Conservation (phyloP, 2,888 invertebrate species). For the Anagyrus pseudococci region DNA sequence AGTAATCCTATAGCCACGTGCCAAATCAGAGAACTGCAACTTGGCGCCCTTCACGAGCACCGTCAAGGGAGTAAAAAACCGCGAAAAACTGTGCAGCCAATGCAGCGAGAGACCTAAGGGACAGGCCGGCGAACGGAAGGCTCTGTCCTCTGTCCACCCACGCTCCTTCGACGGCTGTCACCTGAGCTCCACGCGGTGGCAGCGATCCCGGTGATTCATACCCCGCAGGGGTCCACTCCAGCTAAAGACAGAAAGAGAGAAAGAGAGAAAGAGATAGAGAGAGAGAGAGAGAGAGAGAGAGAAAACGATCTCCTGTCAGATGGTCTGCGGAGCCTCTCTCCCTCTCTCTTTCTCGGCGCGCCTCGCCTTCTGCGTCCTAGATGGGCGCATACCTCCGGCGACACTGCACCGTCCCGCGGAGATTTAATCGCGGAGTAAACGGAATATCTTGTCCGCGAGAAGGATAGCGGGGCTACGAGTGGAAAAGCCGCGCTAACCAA, state of each 20-base stretch:
- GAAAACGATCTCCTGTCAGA: too few relatives aligned
- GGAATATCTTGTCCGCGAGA: constrained; percentile 16
- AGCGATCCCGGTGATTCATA: constrained; percentile 56
- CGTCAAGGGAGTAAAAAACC: too few relatives aligned
- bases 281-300: too few relatives aligned
- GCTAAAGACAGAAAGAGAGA: too few relatives aligned
- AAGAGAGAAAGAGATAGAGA: too few relatives aligned
- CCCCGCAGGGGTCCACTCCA: constrained; percentile 50
- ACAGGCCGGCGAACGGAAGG: background rate
- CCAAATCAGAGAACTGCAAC: too few relatives aligned
- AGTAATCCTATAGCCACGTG: too few relatives aligned
- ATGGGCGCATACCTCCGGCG: constrained; percentile 41
- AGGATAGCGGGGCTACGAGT: too few relatives aligned
- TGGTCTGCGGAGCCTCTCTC: constrained; percentile 46
- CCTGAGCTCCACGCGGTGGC: constrained; percentile 53
- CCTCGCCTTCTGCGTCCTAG: constrained; percentile 26
- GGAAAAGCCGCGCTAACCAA: too few relatives aligned
- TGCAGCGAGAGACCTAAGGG: too few relatives aligned
- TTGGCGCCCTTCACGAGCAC: too few relatives aligned
- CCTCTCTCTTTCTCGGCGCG: constrained; percentile 34
- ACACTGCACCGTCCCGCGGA: constrained; percentile 39
- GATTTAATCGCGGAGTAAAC: constrained; percentile 48
- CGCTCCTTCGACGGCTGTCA: constrained; percentile 59
- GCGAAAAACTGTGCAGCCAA: too few relatives aligned
- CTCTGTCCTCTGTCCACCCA: constrained; percentile 34